A percentile compares a stretch with the other conserved stretches of the same genome.
Evolutionary conservation across 2,797 vertebrate genomes (phyloP).

Genomic region (Enteromius trimaculatus): DNA sequence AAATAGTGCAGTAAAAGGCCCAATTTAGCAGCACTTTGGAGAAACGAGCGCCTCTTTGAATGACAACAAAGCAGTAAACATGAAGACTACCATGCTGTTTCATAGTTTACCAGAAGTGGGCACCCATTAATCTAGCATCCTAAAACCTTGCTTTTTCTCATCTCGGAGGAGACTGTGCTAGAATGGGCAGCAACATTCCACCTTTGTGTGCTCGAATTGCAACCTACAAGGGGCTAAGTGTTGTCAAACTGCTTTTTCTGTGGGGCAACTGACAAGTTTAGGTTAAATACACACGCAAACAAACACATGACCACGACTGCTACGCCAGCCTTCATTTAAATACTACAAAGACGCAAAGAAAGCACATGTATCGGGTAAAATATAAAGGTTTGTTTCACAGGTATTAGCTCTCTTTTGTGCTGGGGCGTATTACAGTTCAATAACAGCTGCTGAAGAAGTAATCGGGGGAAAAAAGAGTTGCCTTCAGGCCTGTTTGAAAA

Average conservation of each 20-base stretch:
- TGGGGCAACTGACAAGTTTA: neutral
- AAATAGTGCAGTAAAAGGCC: conserved; percentile 51
- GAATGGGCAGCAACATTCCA: conserved; percentile 62
- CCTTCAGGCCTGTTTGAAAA: conserved; percentile 72
- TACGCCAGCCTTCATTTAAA: neutral
- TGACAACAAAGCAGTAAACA: conserved; percentile 71
- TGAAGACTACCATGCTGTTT: conserved; percentile 75
- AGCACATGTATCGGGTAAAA: conserved; percentile 12
- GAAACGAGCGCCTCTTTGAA: conserved; percentile 73
- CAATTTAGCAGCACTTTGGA: conserved; percentile 71
- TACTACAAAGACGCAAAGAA: conserved; percentile 10
- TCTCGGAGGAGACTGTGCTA: conserved; percentile 57
- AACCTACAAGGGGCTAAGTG: neutral
- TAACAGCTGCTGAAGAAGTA: conserved; percentile 74
- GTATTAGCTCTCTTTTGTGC: conserved; percentile 49
- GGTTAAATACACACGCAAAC: neutral
- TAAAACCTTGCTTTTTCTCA: conserved; percentile 30
- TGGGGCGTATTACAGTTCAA: conserved; percentile 66
- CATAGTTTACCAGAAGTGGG: conserved; percentile 69
- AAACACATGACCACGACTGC: neutral
- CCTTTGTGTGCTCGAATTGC: conserved; percentile 46
- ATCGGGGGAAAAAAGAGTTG: conserved; percentile 61
- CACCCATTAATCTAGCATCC: conserved; percentile 46
- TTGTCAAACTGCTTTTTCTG: neutral
- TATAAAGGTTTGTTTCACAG: conserved; percentile 17